Evolutionary conservation across 2,888 invertebrate species (phyloP).

Genomic region (Kryphioiulus occultus): DNA sequence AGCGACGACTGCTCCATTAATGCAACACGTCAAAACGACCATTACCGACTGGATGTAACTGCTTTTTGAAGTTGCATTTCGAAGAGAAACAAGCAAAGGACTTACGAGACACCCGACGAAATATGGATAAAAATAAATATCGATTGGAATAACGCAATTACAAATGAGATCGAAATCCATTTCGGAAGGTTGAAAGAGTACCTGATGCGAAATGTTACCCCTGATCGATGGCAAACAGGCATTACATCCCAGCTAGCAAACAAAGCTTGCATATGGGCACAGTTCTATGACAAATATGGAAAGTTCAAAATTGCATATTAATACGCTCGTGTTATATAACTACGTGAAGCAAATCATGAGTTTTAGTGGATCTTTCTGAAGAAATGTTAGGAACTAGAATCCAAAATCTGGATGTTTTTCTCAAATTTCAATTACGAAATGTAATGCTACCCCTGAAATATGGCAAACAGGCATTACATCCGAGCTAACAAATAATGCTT

Average conservation of each 20-base stretch:
- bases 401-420: no score
- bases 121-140: not conserved
- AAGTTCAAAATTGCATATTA: no score
- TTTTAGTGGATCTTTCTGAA: no score
- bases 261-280: not conserved
- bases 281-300: not conserved
- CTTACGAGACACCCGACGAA: not conserved
- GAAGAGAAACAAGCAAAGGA: not conserved
- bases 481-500: no score
- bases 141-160: conserved; percentile 25
- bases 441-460: no score
- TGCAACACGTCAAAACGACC: no score
- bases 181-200: not conserved
- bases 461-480: no score
- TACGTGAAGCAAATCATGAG: no score
- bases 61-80: not conserved
- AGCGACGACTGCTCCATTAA: not conserved
- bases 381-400: no score
- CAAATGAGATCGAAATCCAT: not conserved
- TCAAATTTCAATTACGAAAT: no score
- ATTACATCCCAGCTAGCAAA: not conserved
- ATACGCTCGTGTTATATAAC: no score
- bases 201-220: not conserved
- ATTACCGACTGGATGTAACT: no score
- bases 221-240: conserved; percentile 18